Evolutionary conservation across 2,797 vertebrate species (phyloP).

Genomic region (Halcyon smyrnensis): DNA sequence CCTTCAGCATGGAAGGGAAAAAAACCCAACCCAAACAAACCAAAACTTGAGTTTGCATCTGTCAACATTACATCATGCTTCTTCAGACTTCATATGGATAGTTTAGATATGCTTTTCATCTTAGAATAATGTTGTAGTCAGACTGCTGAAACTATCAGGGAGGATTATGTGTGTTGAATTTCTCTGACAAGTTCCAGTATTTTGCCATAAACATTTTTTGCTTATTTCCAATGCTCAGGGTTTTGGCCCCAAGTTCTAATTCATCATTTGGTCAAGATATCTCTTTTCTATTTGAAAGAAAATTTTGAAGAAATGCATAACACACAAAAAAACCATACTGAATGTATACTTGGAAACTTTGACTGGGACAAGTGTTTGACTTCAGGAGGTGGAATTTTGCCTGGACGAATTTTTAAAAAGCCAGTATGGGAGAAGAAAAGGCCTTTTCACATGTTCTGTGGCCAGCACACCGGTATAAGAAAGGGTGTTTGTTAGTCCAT

Average conservation of each 20-base stretch:
- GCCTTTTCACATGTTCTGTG: background rate
- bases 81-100: background rate
- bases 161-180: background rate
- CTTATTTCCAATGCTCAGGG: background rate
- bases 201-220: background rate
- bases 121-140: background rate
- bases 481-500: background rate
- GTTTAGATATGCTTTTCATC: background rate
- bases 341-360: background rate
- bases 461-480: background rate
- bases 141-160: background rate
- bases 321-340: background rate
- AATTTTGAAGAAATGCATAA: background rate
- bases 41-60: too few species aligned
- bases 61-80: background rate
- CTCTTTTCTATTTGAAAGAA: background rate
- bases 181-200: background rate
- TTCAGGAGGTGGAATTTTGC: background rate
- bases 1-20: background rate
- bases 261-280: background rate
- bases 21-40: background rate
- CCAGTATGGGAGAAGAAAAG: background rate
- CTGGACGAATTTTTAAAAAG: background rate
- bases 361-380: background rate
- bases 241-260: background rate